These are phyloP conservation scores for Drosophila takahashii DNA, from an alignment of 1,140 invertebrate species.

Conservation along the genomic window DNA sequence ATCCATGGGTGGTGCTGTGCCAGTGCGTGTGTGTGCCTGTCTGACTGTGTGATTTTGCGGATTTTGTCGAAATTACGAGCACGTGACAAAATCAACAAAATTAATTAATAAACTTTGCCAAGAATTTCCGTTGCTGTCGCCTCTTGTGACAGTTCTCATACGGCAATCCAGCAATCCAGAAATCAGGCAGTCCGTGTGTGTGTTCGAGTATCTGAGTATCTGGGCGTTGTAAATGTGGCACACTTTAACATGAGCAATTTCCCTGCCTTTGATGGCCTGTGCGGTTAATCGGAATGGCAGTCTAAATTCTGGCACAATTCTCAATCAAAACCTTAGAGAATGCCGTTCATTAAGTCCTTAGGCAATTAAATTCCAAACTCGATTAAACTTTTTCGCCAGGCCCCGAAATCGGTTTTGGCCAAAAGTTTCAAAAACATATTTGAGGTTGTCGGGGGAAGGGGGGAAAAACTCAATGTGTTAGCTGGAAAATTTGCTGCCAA, in stretches of 20 bases:
- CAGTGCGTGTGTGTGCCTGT: slow-evolving; percentile 30
- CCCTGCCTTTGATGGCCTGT: background rate
- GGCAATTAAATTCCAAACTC: slow-evolving; percentile 48
- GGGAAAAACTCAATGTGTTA: slow-evolving; percentile 1
- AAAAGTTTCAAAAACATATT: slow-evolving; percentile 33
- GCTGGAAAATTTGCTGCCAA: slow-evolving; percentile 39
- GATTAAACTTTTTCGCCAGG: slow-evolving; percentile 35
- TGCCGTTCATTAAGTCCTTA: slow-evolving; percentile 41
- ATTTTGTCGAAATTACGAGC: slow-evolving; percentile 74
- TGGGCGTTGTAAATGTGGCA: background rate
- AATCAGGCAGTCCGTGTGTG: slow-evolving; percentile 32
- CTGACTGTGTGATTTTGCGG: slow-evolving; percentile 70
- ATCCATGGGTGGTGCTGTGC: slow-evolving; percentile 16
- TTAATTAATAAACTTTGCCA: slow-evolving; percentile 82
- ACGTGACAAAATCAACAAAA: slow-evolving; percentile 83
- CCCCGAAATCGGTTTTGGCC: background rate
- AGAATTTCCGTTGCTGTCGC: slow-evolving; percentile 73
- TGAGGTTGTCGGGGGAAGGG: slow-evolving; percentile 8
- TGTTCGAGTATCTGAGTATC: background rate
- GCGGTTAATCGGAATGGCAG: slow-evolving; percentile 13
- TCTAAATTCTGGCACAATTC: background rate
- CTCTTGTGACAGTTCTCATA: slow-evolving; percentile 76
- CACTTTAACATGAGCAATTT: slow-evolving; percentile 18
- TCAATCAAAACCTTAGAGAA: slow-evolving; percentile 16
- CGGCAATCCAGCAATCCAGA: slow-evolving; percentile 11